These are phyloP conservation scores for Blastomussa wellsi DNA, from an alignment of 92 coral and sea anemone genomes.

Conservation along the genomic window DNA sequence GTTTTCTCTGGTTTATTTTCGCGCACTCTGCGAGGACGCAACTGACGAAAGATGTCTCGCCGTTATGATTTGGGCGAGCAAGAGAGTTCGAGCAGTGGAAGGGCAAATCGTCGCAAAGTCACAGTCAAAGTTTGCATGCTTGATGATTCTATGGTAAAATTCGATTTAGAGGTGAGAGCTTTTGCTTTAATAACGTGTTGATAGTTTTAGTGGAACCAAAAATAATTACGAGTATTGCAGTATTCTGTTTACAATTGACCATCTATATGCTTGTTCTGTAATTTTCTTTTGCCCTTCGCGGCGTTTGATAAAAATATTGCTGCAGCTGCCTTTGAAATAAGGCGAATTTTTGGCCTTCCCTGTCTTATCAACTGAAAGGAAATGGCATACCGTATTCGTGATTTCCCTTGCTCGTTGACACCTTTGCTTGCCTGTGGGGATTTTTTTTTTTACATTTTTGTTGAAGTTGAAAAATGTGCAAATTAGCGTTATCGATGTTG, in stretches of 20 bases:
- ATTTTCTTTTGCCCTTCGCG: neutral
- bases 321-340: slow-evolving; percentile 21
- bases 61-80: slow-evolving; percentile 81
- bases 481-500: neutral
- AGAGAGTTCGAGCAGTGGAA: slow-evolving; percentile 67
- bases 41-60: slow-evolving; percentile 64
- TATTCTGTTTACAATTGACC: neutral
- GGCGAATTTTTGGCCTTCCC: neutral
- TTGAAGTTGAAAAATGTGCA: slow-evolving; percentile 2
- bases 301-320: neutral
- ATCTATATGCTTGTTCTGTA: neutral
- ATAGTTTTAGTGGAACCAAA: neutral
- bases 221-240: neutral
- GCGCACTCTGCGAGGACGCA: slow-evolving; percentile 6
- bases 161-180: slow-evolving; percentile 90
- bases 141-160: slow-evolving; percentile 97
- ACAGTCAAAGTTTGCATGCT: slow-evolving; percentile 95
- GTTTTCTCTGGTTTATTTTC: neutral
- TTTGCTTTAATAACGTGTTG: neutral
- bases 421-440: neutral
- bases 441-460: neutral
- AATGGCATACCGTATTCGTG: neutral
- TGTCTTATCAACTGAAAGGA: neutral
- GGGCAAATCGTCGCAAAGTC: slow-evolving; percentile 71
- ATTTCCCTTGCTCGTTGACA: neutral